Evolutionary conservation across 2,888 invertebrate species (phyloP).

Genomic region (Silvanus unidentatus): DNA sequence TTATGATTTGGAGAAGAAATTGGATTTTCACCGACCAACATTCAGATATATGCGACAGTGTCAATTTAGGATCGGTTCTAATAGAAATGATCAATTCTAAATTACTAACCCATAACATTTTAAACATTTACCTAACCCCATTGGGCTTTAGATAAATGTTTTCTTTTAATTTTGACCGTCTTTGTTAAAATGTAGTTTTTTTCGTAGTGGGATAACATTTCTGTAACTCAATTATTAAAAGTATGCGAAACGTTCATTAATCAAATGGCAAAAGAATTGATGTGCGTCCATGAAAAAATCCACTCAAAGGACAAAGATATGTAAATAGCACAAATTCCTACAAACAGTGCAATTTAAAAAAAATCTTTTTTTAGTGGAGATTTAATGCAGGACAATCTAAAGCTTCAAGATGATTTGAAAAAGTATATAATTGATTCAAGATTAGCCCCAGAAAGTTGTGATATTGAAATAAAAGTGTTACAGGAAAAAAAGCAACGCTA

Average conservation of each 20-base stretch:
- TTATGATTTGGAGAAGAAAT: no score
- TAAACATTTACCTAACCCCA: no score
- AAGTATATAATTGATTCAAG: constrained; percentile 24
- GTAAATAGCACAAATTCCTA: constrained; percentile 19
- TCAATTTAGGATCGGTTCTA: no score
- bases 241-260: constrained; percentile 23
- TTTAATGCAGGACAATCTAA: constrained; percentile 24
- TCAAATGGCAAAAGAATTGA: constrained; percentile 29
- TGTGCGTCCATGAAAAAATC: background rate
- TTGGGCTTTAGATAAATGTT: no score
- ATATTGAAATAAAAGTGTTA: no score
- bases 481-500: no score
- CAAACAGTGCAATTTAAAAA: background rate
- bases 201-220: background rate
- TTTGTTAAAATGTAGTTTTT: no score
- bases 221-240: background rate
- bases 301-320: constrained; percentile 28
- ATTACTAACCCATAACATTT: no score
- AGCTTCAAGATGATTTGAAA: constrained; percentile 27
- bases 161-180: no score
- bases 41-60: no score
- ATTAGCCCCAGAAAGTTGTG: background rate
- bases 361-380: constrained; percentile 14
- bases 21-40: no score
- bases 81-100: no score